These are phyloP conservation scores for Champsocephalus esox DNA, from an alignment of 2,797 vertebrate genomes.

Conservation along the genomic window DNA sequence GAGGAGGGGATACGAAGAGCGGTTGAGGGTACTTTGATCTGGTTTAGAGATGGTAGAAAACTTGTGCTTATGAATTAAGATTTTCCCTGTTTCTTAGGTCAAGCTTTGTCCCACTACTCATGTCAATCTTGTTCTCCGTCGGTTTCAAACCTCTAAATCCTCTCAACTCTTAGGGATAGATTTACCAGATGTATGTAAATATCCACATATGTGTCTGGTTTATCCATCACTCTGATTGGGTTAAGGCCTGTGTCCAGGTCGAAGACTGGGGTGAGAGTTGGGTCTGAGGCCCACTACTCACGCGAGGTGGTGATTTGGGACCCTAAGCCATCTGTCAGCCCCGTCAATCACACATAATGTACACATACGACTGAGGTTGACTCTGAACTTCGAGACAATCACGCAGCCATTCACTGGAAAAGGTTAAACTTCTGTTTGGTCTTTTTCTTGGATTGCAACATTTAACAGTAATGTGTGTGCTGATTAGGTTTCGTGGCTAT, in stretches of 20 bases:
- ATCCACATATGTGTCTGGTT: constrained; percentile 77
- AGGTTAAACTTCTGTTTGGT: background rate
- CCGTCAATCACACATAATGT: constrained; percentile 46
- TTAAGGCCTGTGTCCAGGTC: constrained; percentile 58
- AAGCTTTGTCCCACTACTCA: constrained; percentile 23
- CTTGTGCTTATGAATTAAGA: constrained; percentile 12
- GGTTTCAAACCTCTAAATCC: constrained; percentile 38
- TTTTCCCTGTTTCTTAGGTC: constrained; percentile 23
- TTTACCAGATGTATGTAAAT: constrained; percentile 77
- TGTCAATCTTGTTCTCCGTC: constrained; percentile 42
- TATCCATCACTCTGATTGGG: constrained; percentile 73
- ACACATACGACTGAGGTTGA: constrained; percentile 35
- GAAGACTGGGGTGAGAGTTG: constrained; percentile 35
- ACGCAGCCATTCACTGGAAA: constrained; percentile 32
- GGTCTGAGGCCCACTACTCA: constrained; percentile 63
- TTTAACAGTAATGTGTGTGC: constrained; percentile 35
- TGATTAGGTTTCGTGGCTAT: constrained; percentile 54
- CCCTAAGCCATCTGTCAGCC: constrained; percentile 78
- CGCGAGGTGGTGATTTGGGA: constrained; percentile 77
- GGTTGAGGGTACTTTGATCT: constrained; percentile 18
- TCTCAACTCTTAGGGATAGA: constrained; percentile 47
- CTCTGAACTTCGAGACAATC: constrained; percentile 19
- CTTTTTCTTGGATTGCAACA: constrained; percentile 37
- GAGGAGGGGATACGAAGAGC: constrained; percentile 14
- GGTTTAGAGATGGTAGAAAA: constrained; percentile 13